A percentile compares a stretch with the other conserved stretches of the same genome.
Evolutionary conservation across 2,113 vertebrate species (phyloP).

Genomic region (Laticauda colubrina): DNA sequence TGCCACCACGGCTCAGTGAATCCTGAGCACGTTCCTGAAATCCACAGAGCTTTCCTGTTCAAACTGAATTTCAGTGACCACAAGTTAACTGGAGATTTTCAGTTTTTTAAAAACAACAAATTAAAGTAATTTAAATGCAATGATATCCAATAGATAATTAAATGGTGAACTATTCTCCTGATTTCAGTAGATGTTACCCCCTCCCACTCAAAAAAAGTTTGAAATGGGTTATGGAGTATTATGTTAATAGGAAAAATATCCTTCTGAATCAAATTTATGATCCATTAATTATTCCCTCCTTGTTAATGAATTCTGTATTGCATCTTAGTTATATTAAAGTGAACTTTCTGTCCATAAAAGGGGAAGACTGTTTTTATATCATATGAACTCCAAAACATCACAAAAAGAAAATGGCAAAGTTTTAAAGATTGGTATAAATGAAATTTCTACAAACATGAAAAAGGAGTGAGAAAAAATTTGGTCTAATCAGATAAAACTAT

Average conservation of each 20-base stretch:
- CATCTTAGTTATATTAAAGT: not conserved
- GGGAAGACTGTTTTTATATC: not conserved
- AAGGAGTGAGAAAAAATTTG: not conserved
- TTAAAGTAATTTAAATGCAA: not conserved
- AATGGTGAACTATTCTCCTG: not conserved
- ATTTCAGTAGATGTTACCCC: not conserved
- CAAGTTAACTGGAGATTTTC: not conserved
- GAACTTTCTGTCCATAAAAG: not conserved
- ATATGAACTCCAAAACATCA: not conserved
- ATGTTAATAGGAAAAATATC: not conserved
- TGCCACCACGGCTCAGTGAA: no score
- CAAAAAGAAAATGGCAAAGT: constrained; percentile 4
- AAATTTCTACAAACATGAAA: not conserved
- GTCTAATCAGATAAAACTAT: not conserved
- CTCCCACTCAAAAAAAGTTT: not conserved
- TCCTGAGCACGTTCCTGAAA: not conserved
- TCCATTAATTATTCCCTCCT: not conserved
- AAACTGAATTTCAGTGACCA: not conserved
- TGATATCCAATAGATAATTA: not conserved
- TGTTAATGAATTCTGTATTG: not conserved
- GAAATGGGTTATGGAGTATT: not conserved
- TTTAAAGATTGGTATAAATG: not conserved
- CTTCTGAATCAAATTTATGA: not conserved
- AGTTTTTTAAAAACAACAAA: not conserved
- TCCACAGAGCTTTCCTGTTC: not conserved